Percentiles rank a stretch among this genome's conserved stretches.
phyloP scores from a whole-genome alignment of 2,797 vertebrate genomes.

The Discoglossus pictus region DNA sequence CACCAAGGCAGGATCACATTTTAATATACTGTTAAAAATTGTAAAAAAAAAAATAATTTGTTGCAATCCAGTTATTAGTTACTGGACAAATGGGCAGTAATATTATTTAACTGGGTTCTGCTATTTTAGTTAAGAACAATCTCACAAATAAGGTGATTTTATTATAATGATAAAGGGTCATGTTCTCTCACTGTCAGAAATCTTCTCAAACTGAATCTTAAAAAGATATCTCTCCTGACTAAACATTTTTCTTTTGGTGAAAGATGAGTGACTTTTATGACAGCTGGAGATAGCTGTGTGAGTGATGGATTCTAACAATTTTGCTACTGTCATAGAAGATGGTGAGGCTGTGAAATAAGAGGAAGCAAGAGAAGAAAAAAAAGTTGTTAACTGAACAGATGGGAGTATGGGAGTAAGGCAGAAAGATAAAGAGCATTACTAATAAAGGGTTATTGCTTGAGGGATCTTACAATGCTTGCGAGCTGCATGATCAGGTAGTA shows the following conservation, averaged over 20 bases:
- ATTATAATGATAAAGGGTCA: no score
- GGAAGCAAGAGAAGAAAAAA: constrained; percentile 15
- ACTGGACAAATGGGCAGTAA: no score
- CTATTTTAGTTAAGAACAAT: no score
- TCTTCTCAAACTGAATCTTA: constrained; percentile 27
- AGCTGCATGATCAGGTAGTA: no score
- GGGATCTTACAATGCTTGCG: neutral
- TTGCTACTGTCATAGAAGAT: constrained; percentile 35
- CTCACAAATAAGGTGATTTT: no score
- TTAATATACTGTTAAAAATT: no score
- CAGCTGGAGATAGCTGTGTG: constrained; percentile 21
- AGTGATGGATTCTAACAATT: constrained; percentile 39
- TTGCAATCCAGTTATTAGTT: no score
- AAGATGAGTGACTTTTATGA: constrained; percentile 32
- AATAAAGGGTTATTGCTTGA: constrained; percentile 15
- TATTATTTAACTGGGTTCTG: no score
- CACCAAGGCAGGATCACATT: no score
- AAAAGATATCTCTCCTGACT: constrained; percentile 9
- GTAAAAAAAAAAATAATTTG: no score
- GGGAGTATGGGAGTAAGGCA: constrained; percentile 16
- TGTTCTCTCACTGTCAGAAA: no score
- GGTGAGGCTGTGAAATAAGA: constrained; percentile 32
- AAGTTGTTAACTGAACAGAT: constrained; percentile 16
- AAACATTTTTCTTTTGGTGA: constrained; percentile 12
- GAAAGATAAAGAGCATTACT: constrained; percentile 5